These are phyloP conservation scores for Venturia canescens DNA, from an alignment of 1,140 invertebrate species.

Conservation along the genomic window DNA sequence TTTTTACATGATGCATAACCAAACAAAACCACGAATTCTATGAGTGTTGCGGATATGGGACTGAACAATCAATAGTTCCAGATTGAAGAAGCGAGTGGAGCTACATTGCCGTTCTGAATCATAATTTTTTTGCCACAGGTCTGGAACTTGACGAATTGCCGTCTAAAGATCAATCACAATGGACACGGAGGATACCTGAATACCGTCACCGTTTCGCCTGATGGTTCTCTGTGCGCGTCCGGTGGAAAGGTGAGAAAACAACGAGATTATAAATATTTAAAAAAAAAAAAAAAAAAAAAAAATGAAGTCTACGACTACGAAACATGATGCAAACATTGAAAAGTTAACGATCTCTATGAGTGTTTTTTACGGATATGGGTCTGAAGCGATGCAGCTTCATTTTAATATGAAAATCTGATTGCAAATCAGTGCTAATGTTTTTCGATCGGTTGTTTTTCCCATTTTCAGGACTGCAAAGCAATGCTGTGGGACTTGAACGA, in stretches of 20 bases:
- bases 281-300: conserved; percentile 26
- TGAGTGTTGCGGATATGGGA: conserved; percentile 78
- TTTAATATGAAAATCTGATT: background rate
- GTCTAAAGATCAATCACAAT: conserved; percentile 98
- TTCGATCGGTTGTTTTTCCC: conserved; percentile 43
- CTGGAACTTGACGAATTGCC: conserved; percentile 99
- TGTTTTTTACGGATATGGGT: conserved; percentile 74
- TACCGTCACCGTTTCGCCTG: conserved; percentile 99
- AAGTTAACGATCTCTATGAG: conserved; percentile 70
- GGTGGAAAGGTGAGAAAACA: conserved; percentile 91
- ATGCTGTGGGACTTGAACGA: conserved; percentile 99
- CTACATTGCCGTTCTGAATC: background rate
- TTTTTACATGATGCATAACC: conserved; percentile 43
- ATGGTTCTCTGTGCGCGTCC: conserved; percentile 99
- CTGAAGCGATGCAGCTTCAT: conserved; percentile 59
- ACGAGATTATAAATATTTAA: conserved; percentile 41
- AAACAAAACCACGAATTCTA: conserved; percentile 62
- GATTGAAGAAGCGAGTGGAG: background rate
- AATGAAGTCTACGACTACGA: conserved; percentile 1
- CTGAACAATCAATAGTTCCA: conserved; percentile 61
- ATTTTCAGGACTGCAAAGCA: conserved; percentile 93
- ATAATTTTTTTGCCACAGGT: conserved; percentile 80
- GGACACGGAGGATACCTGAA: conserved; percentile 99
- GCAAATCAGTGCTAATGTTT: conserved; percentile 22
- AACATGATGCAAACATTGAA: conserved; percentile 57